A percentile compares a stretch with the other conserved stretches of the same genome.
Evolutionary conservation across 37 sponge, comb jelly and placozoan genomes (phyloP).

Genomic region (Eunapius fragilis): DNA sequence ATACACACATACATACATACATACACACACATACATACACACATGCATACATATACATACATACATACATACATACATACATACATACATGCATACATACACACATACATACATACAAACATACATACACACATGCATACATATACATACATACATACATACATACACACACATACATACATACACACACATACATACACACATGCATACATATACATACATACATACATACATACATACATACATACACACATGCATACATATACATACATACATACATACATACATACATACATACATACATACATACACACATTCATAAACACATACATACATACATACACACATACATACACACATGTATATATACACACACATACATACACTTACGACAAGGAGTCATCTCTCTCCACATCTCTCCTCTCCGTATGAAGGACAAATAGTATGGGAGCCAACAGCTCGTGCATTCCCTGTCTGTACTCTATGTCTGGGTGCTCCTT

Average conservation of each 20-base stretch:
- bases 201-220: too few relatives aligned
- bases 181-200: too few relatives aligned
- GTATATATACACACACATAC: slow-evolving; percentile 2
- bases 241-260: background rate
- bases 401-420: slow-evolving; percentile 46
- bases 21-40: too few relatives aligned
- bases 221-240: background rate
- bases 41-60: too few relatives aligned
- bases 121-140: too few relatives aligned
- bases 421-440: slow-evolving; percentile 80
- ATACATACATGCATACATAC: too few relatives aligned
- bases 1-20: too few relatives aligned
- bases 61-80: too few relatives aligned
- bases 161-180: too few relatives aligned
- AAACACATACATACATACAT: slow-evolving; percentile 1
- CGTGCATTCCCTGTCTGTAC: slow-evolving; percentile 98
- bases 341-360: background rate
- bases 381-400: slow-evolving; percentile 42
- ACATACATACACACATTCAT: background rate
- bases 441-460: slow-evolving; percentile 91
- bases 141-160: too few relatives aligned
- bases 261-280: background rate
- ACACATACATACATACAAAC: too few relatives aligned
- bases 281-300: background rate
- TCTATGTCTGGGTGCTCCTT: slow-evolving; percentile 72